These are phyloP conservation scores for Reticulitermes speratus DNA, from an alignment of 1,140 invertebrate genomes.

Conservation along the genomic window DNA sequence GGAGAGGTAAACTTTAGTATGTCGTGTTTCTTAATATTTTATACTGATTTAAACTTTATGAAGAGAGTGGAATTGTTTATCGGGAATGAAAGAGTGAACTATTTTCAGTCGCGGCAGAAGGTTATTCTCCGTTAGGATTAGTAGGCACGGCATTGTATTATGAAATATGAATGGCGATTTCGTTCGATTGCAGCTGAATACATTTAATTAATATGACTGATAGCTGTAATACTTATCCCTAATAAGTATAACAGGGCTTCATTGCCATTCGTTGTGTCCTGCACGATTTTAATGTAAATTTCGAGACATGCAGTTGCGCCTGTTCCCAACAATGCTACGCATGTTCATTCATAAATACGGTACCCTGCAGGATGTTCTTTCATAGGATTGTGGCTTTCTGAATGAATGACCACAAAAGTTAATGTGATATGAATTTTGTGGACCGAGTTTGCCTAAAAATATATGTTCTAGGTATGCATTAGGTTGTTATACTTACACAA, in stretches of 20 bases:
- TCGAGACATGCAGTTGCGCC: background rate
- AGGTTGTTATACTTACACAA: background rate
- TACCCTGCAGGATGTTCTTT: background rate
- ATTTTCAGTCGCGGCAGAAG: background rate
- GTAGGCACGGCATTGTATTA: conserved; percentile 1
- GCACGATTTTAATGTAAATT: too few species aligned
- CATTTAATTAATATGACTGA: too few species aligned
- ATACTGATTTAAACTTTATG: background rate
- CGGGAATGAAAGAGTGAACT: background rate
- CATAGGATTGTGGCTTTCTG: background rate
- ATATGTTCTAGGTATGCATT: background rate
- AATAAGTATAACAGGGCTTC: too few species aligned
- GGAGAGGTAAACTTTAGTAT: background rate
- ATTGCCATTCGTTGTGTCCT: too few species aligned
- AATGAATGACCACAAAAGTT: background rate
- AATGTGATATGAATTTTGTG: background rate
- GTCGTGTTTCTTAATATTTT: background rate
- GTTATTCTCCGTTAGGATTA: background rate
- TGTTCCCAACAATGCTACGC: background rate
- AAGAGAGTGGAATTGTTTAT: background rate
- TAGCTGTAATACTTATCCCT: too few species aligned
- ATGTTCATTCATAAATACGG: background rate
- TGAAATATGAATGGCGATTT: conserved; percentile 22
- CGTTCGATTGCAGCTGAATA: background rate
- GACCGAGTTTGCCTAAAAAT: background rate